Evolutionary conservation across 2,888 invertebrate genomes (phyloP).

Genomic region (Arctia plantaginis): DNA sequence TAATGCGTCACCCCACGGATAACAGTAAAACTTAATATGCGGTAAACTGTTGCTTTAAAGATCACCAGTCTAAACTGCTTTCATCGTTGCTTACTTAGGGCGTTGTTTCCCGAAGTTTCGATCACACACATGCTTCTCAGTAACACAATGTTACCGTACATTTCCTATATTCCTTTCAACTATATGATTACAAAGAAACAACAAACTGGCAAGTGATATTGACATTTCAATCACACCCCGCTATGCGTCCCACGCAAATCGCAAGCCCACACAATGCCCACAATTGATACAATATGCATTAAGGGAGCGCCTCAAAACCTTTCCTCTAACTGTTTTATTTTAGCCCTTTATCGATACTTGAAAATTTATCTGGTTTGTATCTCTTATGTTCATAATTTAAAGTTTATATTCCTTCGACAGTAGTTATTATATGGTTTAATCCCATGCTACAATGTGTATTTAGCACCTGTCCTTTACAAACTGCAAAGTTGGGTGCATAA

Average conservation of each 20-base stretch:
- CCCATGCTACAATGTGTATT: constrained; percentile 50
- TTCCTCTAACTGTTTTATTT: constrained; percentile 58
- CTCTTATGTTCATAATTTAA: constrained; percentile 11
- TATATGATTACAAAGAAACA: constrained; percentile 30
- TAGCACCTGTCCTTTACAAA: constrained; percentile 53
- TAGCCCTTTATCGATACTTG: constrained; percentile 34
- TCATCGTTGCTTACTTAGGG: too few species aligned
- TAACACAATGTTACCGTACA: constrained; percentile 22
- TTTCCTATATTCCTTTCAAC: constrained; percentile 34
- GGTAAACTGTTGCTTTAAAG: constrained; percentile 26
- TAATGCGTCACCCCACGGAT: too few species aligned
- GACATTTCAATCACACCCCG: constrained; percentile 58
- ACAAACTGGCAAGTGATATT: constrained; percentile 40
- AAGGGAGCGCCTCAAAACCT: constrained; percentile 7
- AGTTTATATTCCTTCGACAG: constrained; percentile 12
- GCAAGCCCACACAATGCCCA: constrained; percentile 47
- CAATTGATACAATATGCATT: constrained; percentile 69
- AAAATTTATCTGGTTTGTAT: not conserved
- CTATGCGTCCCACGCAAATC: constrained; percentile 57
- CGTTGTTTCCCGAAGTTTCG: not conserved
- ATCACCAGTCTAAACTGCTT: too few species aligned
- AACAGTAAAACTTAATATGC: too few species aligned
- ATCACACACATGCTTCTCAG: not conserved
- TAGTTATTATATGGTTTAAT: constrained; percentile 41
- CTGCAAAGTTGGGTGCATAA: not conserved